A percentile compares a stretch with the other conserved stretches of the same genome.
phyloP scores from a whole-genome alignment of 2,797 vertebrate genomes.

The Muscicapa striata region DNA sequence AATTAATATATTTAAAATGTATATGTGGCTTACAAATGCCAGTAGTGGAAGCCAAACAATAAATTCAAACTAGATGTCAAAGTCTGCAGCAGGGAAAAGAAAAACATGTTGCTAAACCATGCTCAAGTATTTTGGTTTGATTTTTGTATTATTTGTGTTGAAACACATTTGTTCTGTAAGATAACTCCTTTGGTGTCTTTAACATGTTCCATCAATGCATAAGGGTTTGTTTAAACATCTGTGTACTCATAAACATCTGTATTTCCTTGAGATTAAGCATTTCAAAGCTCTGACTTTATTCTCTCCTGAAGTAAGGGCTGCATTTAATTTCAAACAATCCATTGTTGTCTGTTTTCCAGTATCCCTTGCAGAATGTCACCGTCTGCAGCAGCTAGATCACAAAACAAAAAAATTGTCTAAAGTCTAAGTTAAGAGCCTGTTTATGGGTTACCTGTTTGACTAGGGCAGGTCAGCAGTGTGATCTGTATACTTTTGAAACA shows the following conservation, averaged over 20 bases:
- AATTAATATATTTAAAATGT: not conserved
- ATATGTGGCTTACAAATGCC: not conserved
- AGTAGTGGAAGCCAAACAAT: not conserved
- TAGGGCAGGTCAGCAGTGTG: not conserved
- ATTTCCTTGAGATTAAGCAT: not conserved
- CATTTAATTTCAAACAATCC: not conserved
- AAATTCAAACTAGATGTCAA: not conserved
- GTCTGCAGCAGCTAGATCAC: not conserved
- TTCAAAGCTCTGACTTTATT: not conserved
- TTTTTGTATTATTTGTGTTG: not conserved
- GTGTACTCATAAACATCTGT: not conserved
- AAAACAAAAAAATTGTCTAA: not conserved
- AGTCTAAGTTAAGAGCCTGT: not conserved
- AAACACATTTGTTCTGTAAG: not conserved
- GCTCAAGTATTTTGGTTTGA: not conserved
- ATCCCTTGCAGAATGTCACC: slow-evolving; percentile 2
- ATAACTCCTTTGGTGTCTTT: not conserved
- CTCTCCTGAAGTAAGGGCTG: not conserved
- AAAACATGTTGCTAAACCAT: fast-evolving
- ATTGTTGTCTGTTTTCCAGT: not conserved
- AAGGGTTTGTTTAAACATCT: slow-evolving; percentile 27
- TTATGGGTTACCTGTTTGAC: not conserved
- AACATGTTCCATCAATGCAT: not conserved
- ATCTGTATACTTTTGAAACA: not conserved
- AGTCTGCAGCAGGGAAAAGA: not conserved